Evolutionary conservation across 2,888 invertebrate genomes (phyloP), one percentile per base, ranked within the genome.

Genomic region (Drosophila multiciliata): DNA sequence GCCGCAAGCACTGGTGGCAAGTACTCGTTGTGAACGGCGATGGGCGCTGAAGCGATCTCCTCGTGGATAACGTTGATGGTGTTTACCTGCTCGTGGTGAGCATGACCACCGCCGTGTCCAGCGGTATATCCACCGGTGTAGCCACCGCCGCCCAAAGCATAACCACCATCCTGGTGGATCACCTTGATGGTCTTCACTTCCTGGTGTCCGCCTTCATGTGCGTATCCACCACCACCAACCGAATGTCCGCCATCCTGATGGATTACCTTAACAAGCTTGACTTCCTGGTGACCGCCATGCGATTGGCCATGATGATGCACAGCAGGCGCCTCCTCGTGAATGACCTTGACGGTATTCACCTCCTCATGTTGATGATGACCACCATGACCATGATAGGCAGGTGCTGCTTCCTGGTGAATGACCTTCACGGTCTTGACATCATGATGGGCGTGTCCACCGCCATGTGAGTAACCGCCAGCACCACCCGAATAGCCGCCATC

Each of bases 231-330:
- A 54, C 73, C 73, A 63, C 75, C 73, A 33, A 75, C 84, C 3
- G 66, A 82, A 17, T 68, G 79, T 12, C 72, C 86, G 45, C 45
- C 68, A 26, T 76, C 79, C 33, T 82, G 80, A 29, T 90, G 90
- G 49, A 90, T 83, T 2, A 90, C 90, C 68, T 89, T 86, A 17
- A 90, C 73, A 12, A 83, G 86, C 63, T 90, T 82, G 15, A 89
- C 70, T n/a, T 88, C 85, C 54, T 90, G 77, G 20, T 88, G 87
- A n/a, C 54, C 54, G 2, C 85, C 66, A 8, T 67, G 54, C 17
- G 72, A 75, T 35, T 12, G 63, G 4, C 77, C 79, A 26, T 63
- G 23, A 3, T 45, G 70, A 33, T 73, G 73, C 3, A 50, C 55
- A 8, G 26, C 69, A 17, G 68, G 61, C 8, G 54, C 75, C n/a